Conservation (phyloP, 2,797 vertebrate species). For the Callimico goeldii region DNA sequence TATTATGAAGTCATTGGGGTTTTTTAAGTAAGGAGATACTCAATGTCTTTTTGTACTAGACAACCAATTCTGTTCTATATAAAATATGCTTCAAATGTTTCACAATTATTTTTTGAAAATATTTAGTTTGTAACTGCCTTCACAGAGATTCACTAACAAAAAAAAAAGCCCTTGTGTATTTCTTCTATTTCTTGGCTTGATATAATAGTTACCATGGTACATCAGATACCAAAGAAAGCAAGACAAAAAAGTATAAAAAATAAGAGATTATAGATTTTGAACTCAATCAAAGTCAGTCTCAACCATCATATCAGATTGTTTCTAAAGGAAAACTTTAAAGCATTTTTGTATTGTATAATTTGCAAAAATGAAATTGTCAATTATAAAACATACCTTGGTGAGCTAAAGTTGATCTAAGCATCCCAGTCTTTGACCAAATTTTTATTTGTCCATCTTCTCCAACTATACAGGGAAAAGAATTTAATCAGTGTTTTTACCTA, state of each 20-base stretch:
- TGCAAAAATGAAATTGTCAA: neutral
- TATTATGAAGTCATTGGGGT: neutral
- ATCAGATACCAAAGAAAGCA: neutral
- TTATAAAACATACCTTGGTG: slow-evolving; percentile 91
- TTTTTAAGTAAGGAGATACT: slow-evolving; percentile 6
- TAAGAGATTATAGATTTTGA: neutral
- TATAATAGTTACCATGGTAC: neutral
- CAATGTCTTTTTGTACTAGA: neutral
- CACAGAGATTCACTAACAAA: neutral
- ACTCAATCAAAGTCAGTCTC: slow-evolving; percentile 17
- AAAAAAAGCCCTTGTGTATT: neutral
- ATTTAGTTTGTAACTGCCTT: neutral
- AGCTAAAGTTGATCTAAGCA: slow-evolving; percentile 95
- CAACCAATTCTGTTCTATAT: neutral
- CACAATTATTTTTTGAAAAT: slow-evolving; percentile 23
- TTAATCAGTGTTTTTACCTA: slow-evolving; percentile 8
- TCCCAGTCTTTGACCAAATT: slow-evolving; percentile 99
- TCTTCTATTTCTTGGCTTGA: slow-evolving; percentile 12
- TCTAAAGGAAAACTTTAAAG: slow-evolving; percentile 16
- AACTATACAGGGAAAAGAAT: slow-evolving; percentile 82
- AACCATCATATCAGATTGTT: neutral
- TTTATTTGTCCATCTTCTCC: slow-evolving; percentile 99
- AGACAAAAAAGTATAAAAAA: slow-evolving; percentile 32
- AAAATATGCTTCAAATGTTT: slow-evolving; percentile 22
- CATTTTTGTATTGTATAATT: neutral